Evolutionary conservation across 53 echinoderm and acorn worm species (phyloP).

Genomic region (Stichopus horrens): DNA sequence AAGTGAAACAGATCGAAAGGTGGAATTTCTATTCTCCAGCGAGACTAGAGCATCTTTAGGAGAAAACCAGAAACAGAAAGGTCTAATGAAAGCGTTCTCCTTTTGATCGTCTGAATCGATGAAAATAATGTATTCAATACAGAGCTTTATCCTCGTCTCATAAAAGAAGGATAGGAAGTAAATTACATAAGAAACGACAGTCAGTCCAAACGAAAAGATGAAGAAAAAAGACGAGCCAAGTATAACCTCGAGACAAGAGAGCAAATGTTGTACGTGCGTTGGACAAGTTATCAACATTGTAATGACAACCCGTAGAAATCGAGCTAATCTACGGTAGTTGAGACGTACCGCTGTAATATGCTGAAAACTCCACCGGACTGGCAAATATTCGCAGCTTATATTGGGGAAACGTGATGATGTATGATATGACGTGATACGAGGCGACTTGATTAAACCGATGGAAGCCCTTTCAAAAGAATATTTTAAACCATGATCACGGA

Average conservation of each 20-base stretch:
- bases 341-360: neutral
- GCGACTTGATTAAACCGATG: too few species aligned
- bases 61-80: neutral
- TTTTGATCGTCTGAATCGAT: neutral
- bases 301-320: constrained; percentile 14
- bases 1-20: neutral
- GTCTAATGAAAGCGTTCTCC: neutral
- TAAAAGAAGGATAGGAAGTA: constrained; percentile 10
- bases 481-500: too few species aligned
- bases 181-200: constrained; percentile 29
- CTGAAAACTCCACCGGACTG: neutral
- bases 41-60: neutral
- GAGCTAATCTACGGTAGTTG: constrained; percentile 25
- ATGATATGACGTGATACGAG: too few species aligned
- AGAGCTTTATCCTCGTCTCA: neutral
- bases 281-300: constrained; percentile 23
- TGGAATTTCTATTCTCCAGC: constrained; percentile 29
- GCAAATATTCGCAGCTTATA: too few species aligned
- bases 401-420: too few species aligned
- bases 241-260: constrained; percentile 26
- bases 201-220: constrained; percentile 9
- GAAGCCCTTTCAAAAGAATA: too few species aligned
- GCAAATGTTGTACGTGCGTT: constrained; percentile 29
- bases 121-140: constrained; percentile 20
- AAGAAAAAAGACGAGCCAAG: neutral